Evolutionary conservation across 2,113 vertebrate genomes (phyloP), one percentile per base, ranked within the genome.

Genomic region (Rhodinocichla rosea): DNA sequence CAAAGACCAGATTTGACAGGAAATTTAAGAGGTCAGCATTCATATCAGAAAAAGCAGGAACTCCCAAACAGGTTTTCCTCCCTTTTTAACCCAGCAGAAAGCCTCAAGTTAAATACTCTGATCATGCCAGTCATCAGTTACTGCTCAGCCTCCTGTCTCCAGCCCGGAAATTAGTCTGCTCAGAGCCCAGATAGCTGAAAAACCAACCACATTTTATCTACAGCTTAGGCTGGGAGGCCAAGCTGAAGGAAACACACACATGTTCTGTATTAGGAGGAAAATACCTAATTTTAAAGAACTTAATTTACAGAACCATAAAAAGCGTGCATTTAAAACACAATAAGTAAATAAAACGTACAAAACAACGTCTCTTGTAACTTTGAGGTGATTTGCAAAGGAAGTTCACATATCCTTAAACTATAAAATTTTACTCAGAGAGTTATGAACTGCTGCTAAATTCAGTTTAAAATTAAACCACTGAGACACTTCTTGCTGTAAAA

Each of bases 101-200:
- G 52, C 67, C 76, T 93, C 71, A 89, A 92, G 64, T 79, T 87
- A 83, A 95, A 91, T 78, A 83, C 70, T 81, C 81, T 87, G 97
- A 96, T 92, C 91, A 89, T 82, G 93, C 70, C 95, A 96, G 89
- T 93, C 93, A 97, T 77, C 95, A 95, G 93, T 90, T 86, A 73
- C 63, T 93, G 74, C 59, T 95, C 95, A 97, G 83, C 81, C 91
- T 95, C 67, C 87, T 80, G 91, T 93, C 93, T 97, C 93, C 95
- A 97, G 91, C 76, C 95, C 47, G 40, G 96, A 97, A 97, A 97
- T 96, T 90, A 95, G 90, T 91, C 92, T 97, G 91, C 86, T 76
- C 44, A 6, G 86, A 96, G 91, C 70, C 56, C 90, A 93, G 95
- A 96, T 71, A 97, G 93, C 93, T 89, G 94, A 93, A 96, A 56